These are phyloP conservation scores for Holothuria glaberrima DNA, from an alignment of 35 echinoderm and acorn worm genomes.

Conservation along the genomic window DNA sequence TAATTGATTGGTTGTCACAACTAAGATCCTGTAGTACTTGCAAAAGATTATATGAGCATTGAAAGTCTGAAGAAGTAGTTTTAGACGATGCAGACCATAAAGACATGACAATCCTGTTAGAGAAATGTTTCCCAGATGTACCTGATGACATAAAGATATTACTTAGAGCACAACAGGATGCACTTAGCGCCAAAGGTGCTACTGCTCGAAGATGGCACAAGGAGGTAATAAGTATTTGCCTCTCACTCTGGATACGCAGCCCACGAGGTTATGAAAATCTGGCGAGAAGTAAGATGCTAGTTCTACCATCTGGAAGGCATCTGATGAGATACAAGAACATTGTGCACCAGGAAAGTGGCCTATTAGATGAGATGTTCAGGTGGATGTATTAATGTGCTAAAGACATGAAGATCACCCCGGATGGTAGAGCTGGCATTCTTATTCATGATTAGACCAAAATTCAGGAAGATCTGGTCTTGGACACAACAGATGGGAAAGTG, in stretches of 20 bases:
- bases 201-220: constrained; percentile 32
- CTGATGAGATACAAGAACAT: constrained; percentile 24
- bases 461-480: constrained; percentile 25
- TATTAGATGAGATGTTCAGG: neutral
- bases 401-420: neutral
- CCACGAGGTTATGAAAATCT: constrained; percentile 31
- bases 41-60: neutral
- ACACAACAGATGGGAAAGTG: neutral
- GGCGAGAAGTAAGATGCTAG: constrained; percentile 12
- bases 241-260: constrained; percentile 34
- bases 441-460: constrained; percentile 57
- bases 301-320: constrained; percentile 53
- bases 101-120: neutral
- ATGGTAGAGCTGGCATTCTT: neutral
- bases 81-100: neutral
- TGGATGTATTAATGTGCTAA: constrained; percentile 51
- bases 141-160: constrained; percentile 39
- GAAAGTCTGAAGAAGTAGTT: neutral
- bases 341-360: neutral
- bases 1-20: neutral
- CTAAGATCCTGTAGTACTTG: neutral
- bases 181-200: neutral
- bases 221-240: constrained; percentile 25
- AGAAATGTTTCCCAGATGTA: constrained; percentile 1
- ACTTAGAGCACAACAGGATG: constrained; percentile 14